Evolutionary conservation across 2,113 vertebrate genomes (phyloP).

Genomic region (Hymenochirus boettgeri): DNA sequence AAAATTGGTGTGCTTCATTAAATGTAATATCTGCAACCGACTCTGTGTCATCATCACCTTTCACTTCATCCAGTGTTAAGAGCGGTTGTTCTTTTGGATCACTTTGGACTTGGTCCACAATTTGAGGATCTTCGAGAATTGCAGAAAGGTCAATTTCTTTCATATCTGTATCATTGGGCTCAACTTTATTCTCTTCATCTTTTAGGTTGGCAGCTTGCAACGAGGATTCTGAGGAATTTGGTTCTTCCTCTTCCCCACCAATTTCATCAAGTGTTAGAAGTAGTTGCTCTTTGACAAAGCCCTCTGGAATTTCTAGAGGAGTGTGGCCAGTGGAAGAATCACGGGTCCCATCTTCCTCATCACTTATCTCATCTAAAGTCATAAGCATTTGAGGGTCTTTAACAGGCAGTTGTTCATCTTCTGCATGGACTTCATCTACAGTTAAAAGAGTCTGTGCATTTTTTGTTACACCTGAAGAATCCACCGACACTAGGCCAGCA

Average conservation of each 20-base stretch:
- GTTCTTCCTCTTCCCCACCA: conserved; percentile 62
- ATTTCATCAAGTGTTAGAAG: conserved; percentile 67
- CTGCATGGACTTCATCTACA: conserved; percentile 72
- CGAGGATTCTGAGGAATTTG: conserved; percentile 49
- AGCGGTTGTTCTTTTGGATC: conserved; percentile 58
- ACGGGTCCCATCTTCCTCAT: conserved; percentile 61
- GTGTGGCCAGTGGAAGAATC: conserved; percentile 36
- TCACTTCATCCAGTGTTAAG: conserved; percentile 64
- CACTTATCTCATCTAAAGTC: conserved; percentile 70
- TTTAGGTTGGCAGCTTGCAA: conserved; percentile 38
- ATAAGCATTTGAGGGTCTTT: conserved; percentile 60
- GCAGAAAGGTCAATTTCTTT: conserved; percentile 46
- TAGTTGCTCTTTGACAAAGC: conserved; percentile 57
- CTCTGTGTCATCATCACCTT: conserved; percentile 61
- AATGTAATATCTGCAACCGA: conserved; percentile 63
- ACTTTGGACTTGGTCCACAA: conserved; percentile 61
- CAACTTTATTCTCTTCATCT: conserved; percentile 38
- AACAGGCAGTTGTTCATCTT: conserved; percentile 61
- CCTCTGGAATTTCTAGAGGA: conserved; percentile 42
- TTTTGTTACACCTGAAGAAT: background rate
- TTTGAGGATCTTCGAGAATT: conserved; percentile 57
- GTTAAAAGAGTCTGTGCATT: conserved; percentile 54
- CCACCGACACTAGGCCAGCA: conserved; percentile 5
- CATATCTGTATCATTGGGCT: conserved; percentile 38
- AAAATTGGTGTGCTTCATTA: conserved; percentile 70